Evolutionary conservation across 2,888 invertebrate species (phyloP), one percentile per base, ranked within the genome.

Genomic region (Netelia inedita): DNA sequence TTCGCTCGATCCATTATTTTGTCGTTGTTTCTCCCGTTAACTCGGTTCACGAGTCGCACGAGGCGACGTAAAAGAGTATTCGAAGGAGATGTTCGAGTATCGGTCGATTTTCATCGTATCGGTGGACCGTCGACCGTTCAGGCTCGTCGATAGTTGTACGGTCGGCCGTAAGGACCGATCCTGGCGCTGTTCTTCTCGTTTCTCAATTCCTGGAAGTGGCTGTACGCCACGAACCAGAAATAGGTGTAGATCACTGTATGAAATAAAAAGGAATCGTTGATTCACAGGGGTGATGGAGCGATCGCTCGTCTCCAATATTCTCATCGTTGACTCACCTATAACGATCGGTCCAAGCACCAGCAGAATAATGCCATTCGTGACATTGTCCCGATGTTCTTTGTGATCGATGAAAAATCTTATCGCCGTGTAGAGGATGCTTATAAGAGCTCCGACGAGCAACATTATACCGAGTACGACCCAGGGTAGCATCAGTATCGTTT

Each of bases 381-480:
- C 59, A 43, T 79, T 82, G 28, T 73, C 82, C 19, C 73, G 72
- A 59, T 75, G 88, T 61, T 94, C 91, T 57, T 94, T 94, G 66
- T 95, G 95, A 86, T 97, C 95, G 84, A 96, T 95, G 93, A 96
- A 96, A 92, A 96, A 96, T 66, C 96, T 96, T 88, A 97, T 96
- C 59, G 96, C 95, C 19, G 97, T 97, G 92, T 97, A 97, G 79
- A 98, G 95, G 53, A 98, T 95, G 83, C 97, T 97, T 88, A 98
- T 96, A 63, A 97, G 94, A 79, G 97, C 93, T 1, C 97, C 97
- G 87, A 98, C 95, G 9, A 96, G 96, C 71, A 97, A 94, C 95
- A 98, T 96, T 80, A 97, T 96, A 3, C 97, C 97, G 72, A 98
- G 94, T 68, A 97, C 95, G 53, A 98, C 97, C 97, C 97, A 98